These are phyloP conservation scores for Epiperipatus broadwayi DNA, from an alignment of 2,888 invertebrate species.

Conservation along the genomic window DNA sequence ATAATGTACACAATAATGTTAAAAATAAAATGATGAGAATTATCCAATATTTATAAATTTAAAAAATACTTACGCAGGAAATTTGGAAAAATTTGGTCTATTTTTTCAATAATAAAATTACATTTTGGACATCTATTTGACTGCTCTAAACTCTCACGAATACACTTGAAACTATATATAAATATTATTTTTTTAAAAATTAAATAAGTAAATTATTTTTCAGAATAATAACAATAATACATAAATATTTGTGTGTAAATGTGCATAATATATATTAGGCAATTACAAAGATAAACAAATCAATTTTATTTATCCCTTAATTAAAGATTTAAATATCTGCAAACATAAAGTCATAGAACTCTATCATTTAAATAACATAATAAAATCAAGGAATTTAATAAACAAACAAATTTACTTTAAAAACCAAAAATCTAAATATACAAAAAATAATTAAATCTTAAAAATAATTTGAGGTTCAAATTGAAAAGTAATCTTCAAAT, in stretches of 20 bases:
- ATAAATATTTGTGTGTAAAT: conserved; percentile 13
- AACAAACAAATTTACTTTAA: no score
- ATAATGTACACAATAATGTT: not conserved
- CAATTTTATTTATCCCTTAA: no score
- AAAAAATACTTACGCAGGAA: conserved; percentile 37
- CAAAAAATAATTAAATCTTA: no score
- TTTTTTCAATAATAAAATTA: conserved; percentile 46
- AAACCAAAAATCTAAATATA: no score
- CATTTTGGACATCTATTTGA: conserved; percentile 63
- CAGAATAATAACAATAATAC: conserved; percentile 5
- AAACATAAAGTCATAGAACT: no score
- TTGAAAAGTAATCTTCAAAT: no score
- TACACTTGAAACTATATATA: conserved; percentile 43
- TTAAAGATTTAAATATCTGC: no score
- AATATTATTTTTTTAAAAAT: conserved; percentile 5
- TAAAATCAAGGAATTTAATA: no score
- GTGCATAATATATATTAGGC: conserved; percentile 9
- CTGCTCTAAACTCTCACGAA: conserved; percentile 43
- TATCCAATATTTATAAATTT: not conserved
- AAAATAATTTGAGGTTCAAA: no score
- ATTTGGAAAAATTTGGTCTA: conserved; percentile 70
- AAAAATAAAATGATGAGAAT: conserved; percentile 8
- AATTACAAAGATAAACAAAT: conserved; percentile 5
- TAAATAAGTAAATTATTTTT: no score
- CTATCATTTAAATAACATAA: no score